phyloP scores from a whole-genome alignment of 2,797 vertebrate species.

The Sebastes hopkinsi region DNA sequence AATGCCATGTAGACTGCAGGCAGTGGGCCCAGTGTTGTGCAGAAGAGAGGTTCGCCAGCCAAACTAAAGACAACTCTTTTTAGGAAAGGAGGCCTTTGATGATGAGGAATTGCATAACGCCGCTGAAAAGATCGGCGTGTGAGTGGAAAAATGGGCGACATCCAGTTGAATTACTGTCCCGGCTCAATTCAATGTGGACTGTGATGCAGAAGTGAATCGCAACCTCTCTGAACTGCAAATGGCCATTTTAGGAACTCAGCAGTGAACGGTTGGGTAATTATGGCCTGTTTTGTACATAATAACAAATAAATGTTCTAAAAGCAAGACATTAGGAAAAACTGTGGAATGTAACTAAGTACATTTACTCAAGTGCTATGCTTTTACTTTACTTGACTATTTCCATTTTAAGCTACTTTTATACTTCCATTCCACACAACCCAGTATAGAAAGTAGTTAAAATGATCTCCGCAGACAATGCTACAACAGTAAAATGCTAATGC shows the following conservation, averaged over 20 bases:
- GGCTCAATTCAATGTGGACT: conserved; percentile 34
- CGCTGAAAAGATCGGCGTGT: conserved; percentile 48
- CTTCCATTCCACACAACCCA: not conserved
- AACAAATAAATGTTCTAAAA: not conserved
- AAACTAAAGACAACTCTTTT: conserved; percentile 54
- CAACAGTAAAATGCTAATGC: too few species aligned
- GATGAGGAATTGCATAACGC: conserved; percentile 59
- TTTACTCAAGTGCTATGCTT: not conserved
- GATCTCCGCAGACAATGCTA: too few species aligned
- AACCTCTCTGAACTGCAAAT: not conserved
- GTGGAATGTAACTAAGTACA: not conserved
- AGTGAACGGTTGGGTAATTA: not conserved
- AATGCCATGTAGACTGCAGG: conserved; percentile 64
- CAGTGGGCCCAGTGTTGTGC: conserved; percentile 23
- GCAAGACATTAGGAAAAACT: not conserved
- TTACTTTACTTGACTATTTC: not conserved
- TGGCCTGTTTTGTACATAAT: not conserved
- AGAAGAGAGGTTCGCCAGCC: conserved; percentile 22
- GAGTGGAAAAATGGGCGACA: conserved; percentile 26
- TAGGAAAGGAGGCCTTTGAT: conserved; percentile 53
- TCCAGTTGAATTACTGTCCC: conserved; percentile 32
- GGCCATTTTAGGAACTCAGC: conserved; percentile 7
- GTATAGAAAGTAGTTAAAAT: too few species aligned
- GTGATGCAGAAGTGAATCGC: conserved; percentile 48
- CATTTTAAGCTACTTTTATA: not conserved